Conservation (phyloP, 2,113 vertebrate genomes). For the Irena cyanogastra region DNA sequence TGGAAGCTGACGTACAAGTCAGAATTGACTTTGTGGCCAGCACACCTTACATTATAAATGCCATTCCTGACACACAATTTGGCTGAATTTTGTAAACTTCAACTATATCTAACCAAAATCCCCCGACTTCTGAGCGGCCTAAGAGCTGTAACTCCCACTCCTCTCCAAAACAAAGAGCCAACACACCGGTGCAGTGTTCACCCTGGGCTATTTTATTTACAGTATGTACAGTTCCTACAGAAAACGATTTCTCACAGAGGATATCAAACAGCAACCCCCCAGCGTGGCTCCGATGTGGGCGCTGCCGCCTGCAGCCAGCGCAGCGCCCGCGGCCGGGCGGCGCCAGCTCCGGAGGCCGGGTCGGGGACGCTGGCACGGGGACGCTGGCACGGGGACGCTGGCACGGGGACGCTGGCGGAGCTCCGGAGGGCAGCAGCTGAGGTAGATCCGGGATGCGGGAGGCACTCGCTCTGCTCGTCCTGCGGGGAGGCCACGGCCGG, state of each 20-base stretch:
- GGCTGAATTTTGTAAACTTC: neutral
- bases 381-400: neutral
- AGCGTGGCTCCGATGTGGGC: neutral
- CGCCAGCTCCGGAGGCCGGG: neutral
- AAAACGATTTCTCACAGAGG: neutral
- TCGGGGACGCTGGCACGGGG: neutral
- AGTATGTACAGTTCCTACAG: conserved; percentile 55
- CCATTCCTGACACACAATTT: neutral
- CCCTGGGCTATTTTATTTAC: conserved; percentile 50
- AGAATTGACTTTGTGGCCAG: neutral
- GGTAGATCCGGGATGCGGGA: conserved; percentile 23
- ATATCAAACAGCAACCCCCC: neutral
- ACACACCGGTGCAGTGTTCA: neutral
- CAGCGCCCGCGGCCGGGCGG: neutral
- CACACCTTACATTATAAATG: neutral
- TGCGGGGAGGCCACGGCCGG: neutral
- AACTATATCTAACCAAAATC: neutral
- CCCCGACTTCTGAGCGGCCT: neutral
- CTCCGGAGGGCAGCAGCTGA: conserved; percentile 29
- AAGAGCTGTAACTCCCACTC: neutral
- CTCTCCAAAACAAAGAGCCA: neutral
- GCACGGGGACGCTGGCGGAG: neutral
- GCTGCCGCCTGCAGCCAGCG: neutral
- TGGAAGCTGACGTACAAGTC: neutral
- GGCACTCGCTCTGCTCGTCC: neutral